A percentile compares a stretch with the other conserved stretches of the same genome.
Conservation (phyloP, 2,113 vertebrate species). For the Zosterops hypoxanthus region DNA sequence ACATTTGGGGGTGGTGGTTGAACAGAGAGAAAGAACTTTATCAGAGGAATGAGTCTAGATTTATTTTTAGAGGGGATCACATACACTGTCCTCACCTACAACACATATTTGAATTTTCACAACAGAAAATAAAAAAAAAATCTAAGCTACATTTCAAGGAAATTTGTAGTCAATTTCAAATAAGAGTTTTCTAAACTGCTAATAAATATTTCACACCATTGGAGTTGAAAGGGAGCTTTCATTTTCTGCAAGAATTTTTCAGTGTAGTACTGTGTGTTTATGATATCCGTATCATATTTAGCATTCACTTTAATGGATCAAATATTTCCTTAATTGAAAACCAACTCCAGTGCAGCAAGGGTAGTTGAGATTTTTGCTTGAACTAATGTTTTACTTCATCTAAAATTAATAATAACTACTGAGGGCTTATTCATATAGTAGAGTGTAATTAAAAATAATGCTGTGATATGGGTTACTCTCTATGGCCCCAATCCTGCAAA, state of each 20-base stretch:
- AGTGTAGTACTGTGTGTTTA: not conserved
- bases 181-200: not conserved
- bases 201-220: not conserved
- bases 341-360: not conserved
- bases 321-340: slow-evolving; percentile 45
- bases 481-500: not conserved
- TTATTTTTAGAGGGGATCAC: not conserved
- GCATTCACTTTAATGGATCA: slow-evolving; percentile 19
- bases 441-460: slow-evolving; percentile 25
- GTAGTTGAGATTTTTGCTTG: slow-evolving; percentile 29
- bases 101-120: not conserved
- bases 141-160: not conserved
- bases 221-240: not conserved
- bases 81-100: not conserved
- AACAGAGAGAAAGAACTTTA: not conserved
- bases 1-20: not conserved
- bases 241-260: not conserved
- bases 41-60: not conserved
- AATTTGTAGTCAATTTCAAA: not conserved
- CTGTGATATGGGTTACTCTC: slow-evolving; percentile 18
- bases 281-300: not conserved
- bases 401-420: not conserved
- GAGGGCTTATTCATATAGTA: not conserved
- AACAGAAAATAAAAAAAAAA: not conserved
- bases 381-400: slow-evolving; percentile 29